Evolutionary conservation across 2,113 vertebrate species (phyloP).

Genomic region (Pomatostomus ruficeps): DNA sequence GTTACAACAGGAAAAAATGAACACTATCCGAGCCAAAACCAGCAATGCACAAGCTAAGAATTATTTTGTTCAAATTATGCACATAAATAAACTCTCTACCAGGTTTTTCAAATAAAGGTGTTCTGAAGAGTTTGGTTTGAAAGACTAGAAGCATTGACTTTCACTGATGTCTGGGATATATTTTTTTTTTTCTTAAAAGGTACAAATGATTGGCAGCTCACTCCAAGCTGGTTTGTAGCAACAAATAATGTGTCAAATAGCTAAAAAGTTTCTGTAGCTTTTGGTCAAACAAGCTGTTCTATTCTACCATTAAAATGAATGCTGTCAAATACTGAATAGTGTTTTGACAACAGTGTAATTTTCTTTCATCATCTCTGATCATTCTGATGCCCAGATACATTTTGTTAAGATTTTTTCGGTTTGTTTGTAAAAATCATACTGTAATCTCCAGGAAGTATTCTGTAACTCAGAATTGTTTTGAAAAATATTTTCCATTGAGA

Average conservation of each 20-base stretch:
- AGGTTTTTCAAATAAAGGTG: neutral
- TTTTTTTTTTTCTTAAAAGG: neutral
- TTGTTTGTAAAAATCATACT: conserved; percentile 40
- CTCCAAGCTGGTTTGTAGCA: neutral
- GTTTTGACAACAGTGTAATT: conserved; percentile 60
- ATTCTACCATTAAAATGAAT: conserved; percentile 41
- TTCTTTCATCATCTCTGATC: conserved; percentile 57
- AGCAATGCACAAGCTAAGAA: neutral
- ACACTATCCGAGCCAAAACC: neutral
- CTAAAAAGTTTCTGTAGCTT: conserved; percentile 27
- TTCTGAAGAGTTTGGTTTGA: neutral
- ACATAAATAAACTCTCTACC: neutral
- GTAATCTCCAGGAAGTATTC: conserved; percentile 54
- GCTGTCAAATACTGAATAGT: conserved; percentile 37
- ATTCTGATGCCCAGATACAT: conserved; percentile 45
- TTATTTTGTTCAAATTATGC: neutral
- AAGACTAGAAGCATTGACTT: neutral
- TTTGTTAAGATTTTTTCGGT: conserved; percentile 48
- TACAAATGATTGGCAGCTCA: conserved; percentile 12
- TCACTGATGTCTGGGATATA: neutral
- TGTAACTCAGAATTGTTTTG: conserved; percentile 26
- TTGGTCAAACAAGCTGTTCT: conserved; percentile 33
- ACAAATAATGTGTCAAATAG: conserved; percentile 18
- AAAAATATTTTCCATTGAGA: conserved; percentile 28
- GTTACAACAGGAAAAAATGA: neutral